These are phyloP conservation scores for Dissostichus mawsoni DNA, from an alignment of 2,113 vertebrate species.

Conservation along the genomic window DNA sequence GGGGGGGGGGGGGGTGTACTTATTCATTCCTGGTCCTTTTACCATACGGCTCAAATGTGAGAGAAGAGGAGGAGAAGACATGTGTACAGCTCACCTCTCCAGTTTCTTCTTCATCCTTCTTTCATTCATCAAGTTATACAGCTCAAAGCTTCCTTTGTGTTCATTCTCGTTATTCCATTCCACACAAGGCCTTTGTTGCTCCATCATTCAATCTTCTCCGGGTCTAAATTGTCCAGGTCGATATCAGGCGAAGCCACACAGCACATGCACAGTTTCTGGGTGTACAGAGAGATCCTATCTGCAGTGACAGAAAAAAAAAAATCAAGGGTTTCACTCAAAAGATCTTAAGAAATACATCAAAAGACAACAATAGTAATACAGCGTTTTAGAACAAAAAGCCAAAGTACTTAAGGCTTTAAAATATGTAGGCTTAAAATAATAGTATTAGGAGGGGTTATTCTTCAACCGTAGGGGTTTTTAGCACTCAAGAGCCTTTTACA, in stretches of 20 bases:
- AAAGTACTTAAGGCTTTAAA: neutral
- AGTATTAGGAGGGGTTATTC: neutral
- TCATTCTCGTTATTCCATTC: neutral
- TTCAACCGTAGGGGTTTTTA: neutral
- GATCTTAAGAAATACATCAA: too few relatives aligned
- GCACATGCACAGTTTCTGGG: conserved; percentile 85
- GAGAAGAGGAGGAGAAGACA: neutral
- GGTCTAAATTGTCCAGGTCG: conserved; percentile 83
- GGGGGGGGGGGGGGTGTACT: neutral
- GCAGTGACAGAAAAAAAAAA: neutral
- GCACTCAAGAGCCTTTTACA: neutral
- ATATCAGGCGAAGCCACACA: conserved; percentile 80
- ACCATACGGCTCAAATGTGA: conserved; percentile 9
- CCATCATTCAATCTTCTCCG: conserved; percentile 73
- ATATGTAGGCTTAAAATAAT: neutral
- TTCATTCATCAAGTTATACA: neutral
- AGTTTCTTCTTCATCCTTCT: neutral
- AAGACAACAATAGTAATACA: too few relatives aligned
- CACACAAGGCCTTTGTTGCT: neutral
- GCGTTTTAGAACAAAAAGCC: too few relatives aligned
- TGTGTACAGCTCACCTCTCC: conserved; percentile 1
- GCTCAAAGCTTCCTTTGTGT: neutral
- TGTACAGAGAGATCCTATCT: conserved; percentile 79
- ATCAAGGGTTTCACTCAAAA: neutral
- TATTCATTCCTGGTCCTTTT: conserved; percentile 4